These are phyloP conservation scores for Troilus luridus DNA, from an alignment of 2,888 invertebrate genomes.

Conservation along the genomic window DNA sequence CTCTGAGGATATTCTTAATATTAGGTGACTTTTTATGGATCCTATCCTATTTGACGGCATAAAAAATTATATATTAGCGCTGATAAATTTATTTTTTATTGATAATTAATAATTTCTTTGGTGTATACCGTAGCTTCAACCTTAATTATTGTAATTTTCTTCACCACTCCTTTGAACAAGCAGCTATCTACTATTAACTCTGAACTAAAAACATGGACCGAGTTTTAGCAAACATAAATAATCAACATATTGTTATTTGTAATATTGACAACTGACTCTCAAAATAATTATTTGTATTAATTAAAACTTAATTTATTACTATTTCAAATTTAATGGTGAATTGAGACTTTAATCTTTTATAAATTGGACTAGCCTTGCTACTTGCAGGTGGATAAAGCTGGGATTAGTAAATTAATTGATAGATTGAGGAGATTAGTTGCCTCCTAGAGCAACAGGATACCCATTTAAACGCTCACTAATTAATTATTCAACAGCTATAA, in stretches of 20 bases:
- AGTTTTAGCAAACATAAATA: no score
- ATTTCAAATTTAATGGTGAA: neutral
- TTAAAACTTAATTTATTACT: neutral
- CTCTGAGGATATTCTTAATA: neutral
- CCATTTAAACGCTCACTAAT: neutral
- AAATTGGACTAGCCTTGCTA: neutral
- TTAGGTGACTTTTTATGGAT: neutral
- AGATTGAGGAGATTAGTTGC: constrained; percentile 5
- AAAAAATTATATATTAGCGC: neutral
- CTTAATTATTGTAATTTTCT: no score
- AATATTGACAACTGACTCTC: no score
- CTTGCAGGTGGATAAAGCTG: neutral
- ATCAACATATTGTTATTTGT: no score
- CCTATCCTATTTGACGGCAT: neutral
- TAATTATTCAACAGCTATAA: neutral
- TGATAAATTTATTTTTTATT: neutral
- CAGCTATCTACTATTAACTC: no score
- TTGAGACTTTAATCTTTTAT: neutral
- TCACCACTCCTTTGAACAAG: no score
- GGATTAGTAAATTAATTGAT: constrained; percentile 23
- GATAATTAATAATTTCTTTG: neutral
- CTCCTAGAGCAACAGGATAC: neutral
- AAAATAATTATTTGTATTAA: neutral
- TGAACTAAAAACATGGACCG: no score
- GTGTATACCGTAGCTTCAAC: no score